Evolutionary conservation across 2,888 invertebrate genomes (phyloP).

Genomic region (Steinernema hermaphroditum): DNA sequence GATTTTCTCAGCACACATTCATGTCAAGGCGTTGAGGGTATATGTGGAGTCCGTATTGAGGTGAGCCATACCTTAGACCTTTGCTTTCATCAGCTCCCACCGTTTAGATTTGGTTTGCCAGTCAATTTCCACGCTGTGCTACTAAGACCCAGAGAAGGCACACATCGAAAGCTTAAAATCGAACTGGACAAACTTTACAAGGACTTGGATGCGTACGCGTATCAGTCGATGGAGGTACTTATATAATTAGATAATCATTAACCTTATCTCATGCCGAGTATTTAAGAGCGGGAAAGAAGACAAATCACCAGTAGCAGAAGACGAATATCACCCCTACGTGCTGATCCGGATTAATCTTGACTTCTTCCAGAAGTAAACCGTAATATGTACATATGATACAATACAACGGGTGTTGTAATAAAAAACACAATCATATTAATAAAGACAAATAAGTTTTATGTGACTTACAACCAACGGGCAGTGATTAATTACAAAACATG

Average conservation of each 20-base stretch:
- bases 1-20: constrained; percentile 95
- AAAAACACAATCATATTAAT: too few relatives aligned
- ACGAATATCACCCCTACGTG: constrained; percentile 95
- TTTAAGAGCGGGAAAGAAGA: neutral
- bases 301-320: constrained; percentile 78
- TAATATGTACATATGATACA: too few relatives aligned
- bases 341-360: constrained; percentile 80
- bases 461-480: too few relatives aligned
- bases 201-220: constrained; percentile 88
- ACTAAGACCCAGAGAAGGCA: constrained; percentile 86
- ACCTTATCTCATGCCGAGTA: constrained; percentile 89
- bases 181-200: constrained; percentile 75
- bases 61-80: constrained; percentile 69
- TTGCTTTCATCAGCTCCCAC: neutral
- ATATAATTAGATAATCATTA: constrained; percentile 73
- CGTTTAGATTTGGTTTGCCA: constrained; percentile 88
- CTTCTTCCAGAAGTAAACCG: constrained; percentile 12
- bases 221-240: constrained; percentile 55
- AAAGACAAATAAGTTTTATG: too few relatives aligned
- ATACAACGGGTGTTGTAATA: too few relatives aligned
- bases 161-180: constrained; percentile 73
- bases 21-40: constrained; percentile 92
- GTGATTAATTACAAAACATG: too few relatives aligned
- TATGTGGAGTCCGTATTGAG: constrained; percentile 96
- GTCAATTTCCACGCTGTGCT: constrained; percentile 97